Evolutionary conservation across 2,797 vertebrate genomes (phyloP).

Genomic region (Phrynocephalus forsythii): DNA sequence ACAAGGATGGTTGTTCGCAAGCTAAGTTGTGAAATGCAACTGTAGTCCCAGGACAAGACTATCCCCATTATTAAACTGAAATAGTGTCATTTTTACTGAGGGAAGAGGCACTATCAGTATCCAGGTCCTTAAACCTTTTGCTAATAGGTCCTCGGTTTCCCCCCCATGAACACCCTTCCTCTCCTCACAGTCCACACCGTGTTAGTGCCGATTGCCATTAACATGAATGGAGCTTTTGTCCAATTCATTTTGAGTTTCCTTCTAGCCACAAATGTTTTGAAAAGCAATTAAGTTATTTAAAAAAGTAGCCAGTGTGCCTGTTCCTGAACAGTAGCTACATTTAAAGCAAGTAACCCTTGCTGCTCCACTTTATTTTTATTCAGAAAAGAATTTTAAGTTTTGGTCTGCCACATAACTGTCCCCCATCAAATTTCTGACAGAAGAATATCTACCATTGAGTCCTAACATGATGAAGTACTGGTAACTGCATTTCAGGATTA

Average conservation of each 20-base stretch:
- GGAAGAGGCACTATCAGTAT: neutral
- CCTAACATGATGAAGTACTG: slow-evolving; percentile 1
- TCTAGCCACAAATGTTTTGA: slow-evolving; percentile 73
- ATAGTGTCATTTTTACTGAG: neutral
- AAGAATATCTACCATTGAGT: slow-evolving; percentile 46
- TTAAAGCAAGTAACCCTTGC: slow-evolving; percentile 54
- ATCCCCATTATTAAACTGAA: neutral
- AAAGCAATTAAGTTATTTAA: slow-evolving; percentile 73
- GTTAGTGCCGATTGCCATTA: slow-evolving; percentile 48
- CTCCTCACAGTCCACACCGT: neutral
- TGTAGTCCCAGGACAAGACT: neutral
- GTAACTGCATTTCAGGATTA: neutral
- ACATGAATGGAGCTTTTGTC: slow-evolving; percentile 71
- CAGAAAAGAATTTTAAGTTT: slow-evolving; percentile 55
- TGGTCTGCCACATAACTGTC: slow-evolving; percentile 37
- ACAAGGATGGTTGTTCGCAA: neutral
- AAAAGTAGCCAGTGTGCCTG: slow-evolving; percentile 68
- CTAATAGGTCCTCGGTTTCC: neutral
- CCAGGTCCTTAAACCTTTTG: neutral
- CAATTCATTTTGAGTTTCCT: slow-evolving; percentile 63
- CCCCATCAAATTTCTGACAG: slow-evolving; percentile 37
- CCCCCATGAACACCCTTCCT: neutral
- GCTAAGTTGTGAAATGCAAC: neutral
- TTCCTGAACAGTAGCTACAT: slow-evolving; percentile 67
- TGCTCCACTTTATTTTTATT: slow-evolving; percentile 52